phyloP scores from a whole-genome alignment of 2,888 invertebrate species.

The Amaurobius ferox region DNA sequence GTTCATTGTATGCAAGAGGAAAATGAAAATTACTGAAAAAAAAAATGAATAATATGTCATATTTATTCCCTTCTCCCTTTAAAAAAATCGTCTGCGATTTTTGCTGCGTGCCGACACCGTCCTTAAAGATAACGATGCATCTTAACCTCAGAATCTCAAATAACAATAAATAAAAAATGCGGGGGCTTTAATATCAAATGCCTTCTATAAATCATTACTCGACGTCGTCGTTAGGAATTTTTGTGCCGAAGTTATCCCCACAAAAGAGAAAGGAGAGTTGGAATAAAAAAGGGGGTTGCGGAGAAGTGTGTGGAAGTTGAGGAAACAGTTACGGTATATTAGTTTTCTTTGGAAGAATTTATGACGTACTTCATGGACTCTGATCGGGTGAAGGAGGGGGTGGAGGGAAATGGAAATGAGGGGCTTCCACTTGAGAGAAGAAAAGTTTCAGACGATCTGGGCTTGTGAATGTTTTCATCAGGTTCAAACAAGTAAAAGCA shows the following conservation, averaged over 20 bases:
- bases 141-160: constrained; percentile 8
- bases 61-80: too few relatives aligned
- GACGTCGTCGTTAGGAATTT: neutral
- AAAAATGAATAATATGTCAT: too few relatives aligned
- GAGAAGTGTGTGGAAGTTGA: neutral
- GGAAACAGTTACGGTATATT: constrained; percentile 2
- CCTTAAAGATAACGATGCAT: neutral
- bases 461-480: too few relatives aligned
- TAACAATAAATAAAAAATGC: neutral
- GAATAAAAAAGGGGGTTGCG: neutral
- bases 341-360: constrained; percentile 8
- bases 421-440: neutral
- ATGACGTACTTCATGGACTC: neutral
- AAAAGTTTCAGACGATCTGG: neutral
- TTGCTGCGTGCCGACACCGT: neutral
- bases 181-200: neutral
- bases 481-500: too few relatives aligned
- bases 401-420: neutral
- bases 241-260: neutral
- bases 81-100: neutral
- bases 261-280: neutral
- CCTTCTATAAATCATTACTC: neutral
- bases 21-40: too few relatives aligned
- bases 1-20: too few relatives aligned
- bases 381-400: neutral